Evolutionary conservation across 2,113 vertebrate species (phyloP).

Genomic region (Phocoena sinus): DNA sequence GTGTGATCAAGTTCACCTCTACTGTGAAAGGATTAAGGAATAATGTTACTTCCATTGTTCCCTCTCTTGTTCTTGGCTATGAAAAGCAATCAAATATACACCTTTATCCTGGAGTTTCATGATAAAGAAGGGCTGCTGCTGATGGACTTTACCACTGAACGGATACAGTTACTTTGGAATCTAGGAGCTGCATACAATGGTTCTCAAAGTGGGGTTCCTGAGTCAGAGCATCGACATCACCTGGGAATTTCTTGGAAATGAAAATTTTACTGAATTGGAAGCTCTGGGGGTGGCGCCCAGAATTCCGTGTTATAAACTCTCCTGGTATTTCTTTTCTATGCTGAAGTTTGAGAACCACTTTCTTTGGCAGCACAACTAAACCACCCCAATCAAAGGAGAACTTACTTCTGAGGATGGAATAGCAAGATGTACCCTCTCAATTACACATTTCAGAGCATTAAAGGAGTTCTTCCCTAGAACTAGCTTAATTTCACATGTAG

Average conservation of each 20-base stretch:
- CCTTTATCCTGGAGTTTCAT: not conserved
- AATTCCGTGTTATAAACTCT: not conserved
- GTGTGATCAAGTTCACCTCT: not conserved
- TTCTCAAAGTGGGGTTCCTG: not conserved
- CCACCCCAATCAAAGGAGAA: not conserved
- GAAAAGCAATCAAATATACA: conserved; percentile 4
- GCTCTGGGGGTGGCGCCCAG: not conserved
- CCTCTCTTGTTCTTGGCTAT: not conserved
- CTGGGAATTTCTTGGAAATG: not conserved
- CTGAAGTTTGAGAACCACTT: not conserved
- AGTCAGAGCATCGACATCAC: not conserved
- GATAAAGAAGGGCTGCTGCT: not conserved
- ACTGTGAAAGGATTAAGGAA: conserved; percentile 27
- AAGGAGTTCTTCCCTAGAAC: not conserved
- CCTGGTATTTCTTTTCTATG: not conserved
- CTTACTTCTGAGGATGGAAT: not conserved
- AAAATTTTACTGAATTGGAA: not conserved
- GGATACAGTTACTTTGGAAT: not conserved
- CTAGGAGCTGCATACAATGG: not conserved
- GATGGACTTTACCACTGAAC: not conserved
- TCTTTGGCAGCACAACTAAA: not conserved
- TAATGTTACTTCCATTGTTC: not conserved
- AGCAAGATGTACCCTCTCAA: not conserved
- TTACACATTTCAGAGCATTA: not conserved
- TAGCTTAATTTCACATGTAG: not conserved